A percentile compares a stretch with the other conserved stretches of the same genome.
Evolutionary conservation across 2,113 vertebrate species (phyloP).

Genomic region (Brachionichthys hirsutus): DNA sequence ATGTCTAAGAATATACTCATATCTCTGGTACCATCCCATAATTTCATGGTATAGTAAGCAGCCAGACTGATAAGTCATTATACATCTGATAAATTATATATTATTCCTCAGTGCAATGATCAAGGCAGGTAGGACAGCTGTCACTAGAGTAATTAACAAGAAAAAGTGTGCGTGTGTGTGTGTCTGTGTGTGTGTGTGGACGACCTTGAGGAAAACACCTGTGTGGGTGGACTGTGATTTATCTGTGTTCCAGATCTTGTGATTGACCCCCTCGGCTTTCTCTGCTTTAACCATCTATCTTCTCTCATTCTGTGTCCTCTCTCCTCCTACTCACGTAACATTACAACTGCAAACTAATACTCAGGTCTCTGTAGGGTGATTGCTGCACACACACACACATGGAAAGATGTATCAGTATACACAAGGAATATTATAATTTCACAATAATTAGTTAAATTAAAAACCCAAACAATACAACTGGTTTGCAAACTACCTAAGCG

Average conservation of each 20-base stretch:
- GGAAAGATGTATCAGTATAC: too few species aligned
- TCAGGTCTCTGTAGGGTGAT: background rate
- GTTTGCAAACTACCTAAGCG: too few species aligned
- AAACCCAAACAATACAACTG: too few species aligned
- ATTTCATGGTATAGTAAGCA: background rate
- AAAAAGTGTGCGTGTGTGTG: constrained; percentile 6
- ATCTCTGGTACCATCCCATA: background rate
- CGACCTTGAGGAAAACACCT: constrained; percentile 65
- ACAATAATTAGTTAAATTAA: too few species aligned
- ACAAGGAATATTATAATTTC: too few species aligned
- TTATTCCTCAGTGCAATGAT: constrained; percentile 28
- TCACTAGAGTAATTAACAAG: constrained; percentile 53
- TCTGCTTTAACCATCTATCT: constrained; percentile 27
- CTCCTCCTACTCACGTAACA: constrained; percentile 17
- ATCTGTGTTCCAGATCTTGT: constrained; percentile 53
- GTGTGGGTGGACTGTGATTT: constrained; percentile 57
- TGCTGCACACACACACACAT: constrained; percentile 5
- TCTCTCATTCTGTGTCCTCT: constrained; percentile 37
- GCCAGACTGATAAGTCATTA: constrained; percentile 38
- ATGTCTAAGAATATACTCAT: constrained; percentile 27
- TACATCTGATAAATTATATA: constrained; percentile 41
- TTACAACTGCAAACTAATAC: background rate
- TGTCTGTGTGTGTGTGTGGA: too few species aligned
- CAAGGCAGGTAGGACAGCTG: constrained; percentile 27
- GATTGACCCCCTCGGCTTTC: constrained; percentile 46